These are phyloP conservation scores for Myotis brandtii DNA, from an alignment of 2,113 vertebrate species.

Conservation along the genomic window DNA sequence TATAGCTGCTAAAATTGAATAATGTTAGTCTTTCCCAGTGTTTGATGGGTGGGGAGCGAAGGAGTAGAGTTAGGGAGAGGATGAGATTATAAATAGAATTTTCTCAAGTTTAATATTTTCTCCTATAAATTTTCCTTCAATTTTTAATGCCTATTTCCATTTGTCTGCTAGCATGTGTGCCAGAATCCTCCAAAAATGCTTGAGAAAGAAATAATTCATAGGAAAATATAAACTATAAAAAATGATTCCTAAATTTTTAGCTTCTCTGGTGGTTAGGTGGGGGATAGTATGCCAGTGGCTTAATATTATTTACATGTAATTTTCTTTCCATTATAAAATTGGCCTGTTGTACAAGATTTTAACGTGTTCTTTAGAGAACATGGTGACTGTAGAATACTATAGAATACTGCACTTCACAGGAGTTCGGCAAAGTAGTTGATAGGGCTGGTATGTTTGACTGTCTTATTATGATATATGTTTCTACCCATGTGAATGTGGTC, in stretches of 20 bases:
- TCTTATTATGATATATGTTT: background rate
- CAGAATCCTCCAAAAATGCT: background rate
- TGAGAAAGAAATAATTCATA: background rate
- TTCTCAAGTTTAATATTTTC: constrained; percentile 32
- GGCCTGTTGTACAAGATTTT: background rate
- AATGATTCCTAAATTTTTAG: background rate
- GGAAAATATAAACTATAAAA: background rate
- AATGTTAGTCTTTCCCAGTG: background rate
- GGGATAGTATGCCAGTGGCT: background rate
- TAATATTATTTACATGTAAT: background rate
- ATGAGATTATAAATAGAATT: background rate
- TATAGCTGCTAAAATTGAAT: background rate
- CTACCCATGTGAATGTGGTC: background rate
- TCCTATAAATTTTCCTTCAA: background rate
- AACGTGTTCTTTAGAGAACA: background rate
- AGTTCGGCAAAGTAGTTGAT: background rate
- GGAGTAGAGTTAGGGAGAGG: background rate
- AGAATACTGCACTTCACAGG: background rate
- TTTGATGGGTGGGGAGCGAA: background rate
- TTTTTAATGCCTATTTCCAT: background rate
- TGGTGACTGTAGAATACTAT: background rate
- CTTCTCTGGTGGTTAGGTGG: background rate
- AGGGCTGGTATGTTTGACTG: background rate
- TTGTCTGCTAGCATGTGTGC: background rate
- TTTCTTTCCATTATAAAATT: background rate